These are phyloP conservation scores for Aphelenchoides besseyi DNA, from an alignment of 1,140 invertebrate species.

Conservation along the genomic window DNA sequence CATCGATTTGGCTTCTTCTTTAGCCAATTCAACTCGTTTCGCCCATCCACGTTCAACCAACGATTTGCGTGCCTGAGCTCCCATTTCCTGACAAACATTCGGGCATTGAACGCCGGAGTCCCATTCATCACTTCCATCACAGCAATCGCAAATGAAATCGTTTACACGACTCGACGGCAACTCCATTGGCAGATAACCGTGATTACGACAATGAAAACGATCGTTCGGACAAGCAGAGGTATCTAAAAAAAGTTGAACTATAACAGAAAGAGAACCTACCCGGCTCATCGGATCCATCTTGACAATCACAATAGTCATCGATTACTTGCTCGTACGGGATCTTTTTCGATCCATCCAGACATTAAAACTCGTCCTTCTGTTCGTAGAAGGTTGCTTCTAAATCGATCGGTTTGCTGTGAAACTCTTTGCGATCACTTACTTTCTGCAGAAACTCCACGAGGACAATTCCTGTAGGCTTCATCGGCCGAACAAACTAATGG, in stretches of 20 bases:
- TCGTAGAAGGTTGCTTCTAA: conserved; percentile 63
- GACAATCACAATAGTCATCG: conserved; percentile 97
- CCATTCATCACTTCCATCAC: conserved; percentile 86
- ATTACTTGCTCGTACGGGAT: conserved; percentile 84
- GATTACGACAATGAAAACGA: conserved; percentile 84
- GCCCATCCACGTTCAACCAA: conserved; percentile 75
- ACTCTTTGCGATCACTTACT: conserved; percentile 32
- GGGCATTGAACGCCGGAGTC: conserved; percentile 43
- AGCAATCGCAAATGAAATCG: conserved; percentile 97
- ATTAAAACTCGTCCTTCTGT: conserved; percentile 72
- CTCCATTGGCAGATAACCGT: conserved; percentile 74
- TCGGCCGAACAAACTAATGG: no score
- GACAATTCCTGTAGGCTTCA: conserved; percentile 37
- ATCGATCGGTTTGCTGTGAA: conserved; percentile 23
- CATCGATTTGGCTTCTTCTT: conserved; percentile 70
- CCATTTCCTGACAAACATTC: conserved; percentile 74
- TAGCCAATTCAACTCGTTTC: conserved; percentile 73
- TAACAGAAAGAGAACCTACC: conserved; percentile 72
- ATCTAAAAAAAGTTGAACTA: conserved; percentile 66
- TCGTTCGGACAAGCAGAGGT: conserved; percentile 85
- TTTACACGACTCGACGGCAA: conserved; percentile 87
- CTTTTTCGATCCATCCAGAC: conserved; percentile 78
- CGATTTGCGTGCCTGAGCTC: conserved; percentile 65
- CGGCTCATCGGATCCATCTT: conserved; percentile 84
- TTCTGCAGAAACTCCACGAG: conserved; percentile 40